Percentiles rank a stretch among this genome's conserved stretches.
Conservation (phyloP, 2,888 invertebrate genomes). For the Drosophila conformis region DNA sequence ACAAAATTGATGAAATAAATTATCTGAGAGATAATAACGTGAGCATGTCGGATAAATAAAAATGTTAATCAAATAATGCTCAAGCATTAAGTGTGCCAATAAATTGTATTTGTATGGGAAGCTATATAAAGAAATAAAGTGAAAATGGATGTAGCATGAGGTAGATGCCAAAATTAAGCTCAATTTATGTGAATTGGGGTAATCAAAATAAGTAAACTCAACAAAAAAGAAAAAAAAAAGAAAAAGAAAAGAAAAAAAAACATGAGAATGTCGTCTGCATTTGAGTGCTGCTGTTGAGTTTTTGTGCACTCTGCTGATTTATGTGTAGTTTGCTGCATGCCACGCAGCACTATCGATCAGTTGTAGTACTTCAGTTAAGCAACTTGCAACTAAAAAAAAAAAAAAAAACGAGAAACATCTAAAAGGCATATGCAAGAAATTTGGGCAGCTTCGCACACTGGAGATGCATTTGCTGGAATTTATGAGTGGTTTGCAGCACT, state of each 20-base stretch:
- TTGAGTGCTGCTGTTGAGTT: not conserved
- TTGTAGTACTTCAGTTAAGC: slow-evolving; percentile 16
- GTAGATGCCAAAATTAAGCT: not conserved
- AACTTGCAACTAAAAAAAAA: slow-evolving; percentile 3
- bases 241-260: not conserved
- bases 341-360: slow-evolving; percentile 28
- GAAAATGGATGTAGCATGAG: not conserved
- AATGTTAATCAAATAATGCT: not conserved
- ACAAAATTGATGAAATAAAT: not conserved
- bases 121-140: not conserved
- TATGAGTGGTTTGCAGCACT: slow-evolving; percentile 30
- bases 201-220: not conserved
- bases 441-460: slow-evolving; percentile 9
- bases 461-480: slow-evolving; percentile 27
- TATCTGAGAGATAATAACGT: not conserved
- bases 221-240: too few species aligned
- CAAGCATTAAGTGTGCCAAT: not conserved
- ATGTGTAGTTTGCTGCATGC: slow-evolving; percentile 8
- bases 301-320: slow-evolving; percentile 1
- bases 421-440: slow-evolving; percentile 19
- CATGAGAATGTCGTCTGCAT: not conserved
- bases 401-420: not conserved
- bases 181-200: not conserved
- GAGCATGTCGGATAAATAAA: not conserved
- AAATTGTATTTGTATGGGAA: not conserved